Evolutionary conservation across 2,797 vertebrate species (phyloP).

Genomic region (Onychomys arenicola): DNA sequence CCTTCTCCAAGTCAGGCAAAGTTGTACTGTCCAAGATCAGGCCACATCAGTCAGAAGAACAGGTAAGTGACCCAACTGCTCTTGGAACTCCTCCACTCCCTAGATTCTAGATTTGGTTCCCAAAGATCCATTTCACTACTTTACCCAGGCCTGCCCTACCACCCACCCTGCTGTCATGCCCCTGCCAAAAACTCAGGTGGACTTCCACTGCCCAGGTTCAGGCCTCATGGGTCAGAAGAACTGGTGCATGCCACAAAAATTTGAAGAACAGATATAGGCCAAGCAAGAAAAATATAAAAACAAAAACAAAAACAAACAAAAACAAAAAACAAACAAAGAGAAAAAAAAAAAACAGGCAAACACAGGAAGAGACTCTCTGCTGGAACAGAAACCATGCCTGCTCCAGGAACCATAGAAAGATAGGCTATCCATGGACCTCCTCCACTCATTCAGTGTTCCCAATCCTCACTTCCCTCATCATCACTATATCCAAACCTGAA

Average conservation of each 20-base stretch:
- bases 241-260: not conserved
- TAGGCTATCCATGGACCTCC: no score
- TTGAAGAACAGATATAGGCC: not conserved
- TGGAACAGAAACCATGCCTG: not conserved
- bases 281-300: not conserved
- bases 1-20: not conserved
- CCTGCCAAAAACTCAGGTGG: not conserved
- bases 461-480: not conserved
- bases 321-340: no score
- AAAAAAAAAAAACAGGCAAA: not conserved
- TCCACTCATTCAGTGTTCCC: not conserved
- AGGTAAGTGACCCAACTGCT: not conserved
- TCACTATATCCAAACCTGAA: not conserved
- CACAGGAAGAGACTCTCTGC: not conserved
- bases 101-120: not conserved
- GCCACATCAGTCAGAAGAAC: not conserved
- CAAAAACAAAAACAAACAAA: no score
- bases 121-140: not conserved
- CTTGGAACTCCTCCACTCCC: not conserved
- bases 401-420: not conserved
- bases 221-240: not conserved
- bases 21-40: not conserved
- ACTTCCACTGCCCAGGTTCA: not conserved
- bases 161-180: not conserved
- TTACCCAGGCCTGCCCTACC: not conserved